Base-by-base conservation (phyloP, 2,113 vertebrate species). In the Eira barbara region DNA sequence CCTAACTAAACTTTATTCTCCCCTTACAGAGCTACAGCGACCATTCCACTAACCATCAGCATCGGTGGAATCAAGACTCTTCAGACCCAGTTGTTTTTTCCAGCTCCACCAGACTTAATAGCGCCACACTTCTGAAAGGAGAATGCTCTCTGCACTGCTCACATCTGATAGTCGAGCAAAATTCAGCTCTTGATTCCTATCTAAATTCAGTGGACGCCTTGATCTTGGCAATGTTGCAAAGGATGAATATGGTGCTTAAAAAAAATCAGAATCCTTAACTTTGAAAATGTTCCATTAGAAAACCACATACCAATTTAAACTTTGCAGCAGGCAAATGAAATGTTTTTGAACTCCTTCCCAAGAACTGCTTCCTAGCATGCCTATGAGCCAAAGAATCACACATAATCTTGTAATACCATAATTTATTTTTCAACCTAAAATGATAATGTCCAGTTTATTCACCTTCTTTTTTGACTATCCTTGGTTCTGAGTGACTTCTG, bases 381-480 rank as follows among this genome's bases (percentile, higher is more conserved):
- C 17, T 76, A 71, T 76, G 42, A 97, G 34, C 36, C 29, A 93
- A 89, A 96, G n/a, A 74, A 79, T 93, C 80, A 67, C 63, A 80
- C 7, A 7, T 42, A 25, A 14, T 79, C 80, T 96, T 86, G 0
- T 45, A 84, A 83, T 57, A 45, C 25, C 3, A 42, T 80, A 49
- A 76, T 82, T 89, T 79, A 71, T 73, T 95, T 94, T 94, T 82
- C 79, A 93, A 88, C 18, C 45, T 93, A 84, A 69, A 95, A 65
- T 52, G 15, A 39, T 71, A 69, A 65, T 82, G 3, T 93, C 20
- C 17, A 45, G 31, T 27, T 95, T 81, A 39, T 83, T 71, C 20
- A 74, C 47, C 27, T 91, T 84, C 18, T 81, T 25, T 88, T 89
- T 95, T 67, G 36, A 39, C 59, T 71, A 12, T 59, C 6, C 47